Evolutionary conservation across 53 echinoderm and acorn worm species (phyloP), one percentile per base, ranked within the genome.

Genomic region (Zoroaster sp.): DNA sequence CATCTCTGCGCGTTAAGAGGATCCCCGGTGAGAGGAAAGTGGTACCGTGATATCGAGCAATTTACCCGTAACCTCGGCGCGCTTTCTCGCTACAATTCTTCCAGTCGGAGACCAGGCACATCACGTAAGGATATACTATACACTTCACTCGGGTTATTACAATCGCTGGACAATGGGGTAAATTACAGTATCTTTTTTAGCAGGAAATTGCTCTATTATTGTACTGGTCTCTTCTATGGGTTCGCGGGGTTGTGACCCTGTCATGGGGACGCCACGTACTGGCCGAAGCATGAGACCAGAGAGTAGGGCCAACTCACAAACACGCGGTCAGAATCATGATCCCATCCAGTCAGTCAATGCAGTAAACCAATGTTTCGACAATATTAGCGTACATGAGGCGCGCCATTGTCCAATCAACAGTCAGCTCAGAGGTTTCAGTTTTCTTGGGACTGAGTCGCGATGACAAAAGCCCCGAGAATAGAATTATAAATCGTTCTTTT

Each of bases 111-210:
- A 31, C 45, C 25, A 28, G 39, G 28, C 7, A 7, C 14, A 13
- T 9, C 15, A 11, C 75, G 47, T 45, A 6, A 17, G 20, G 12
- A 17, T 4, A 4, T 17, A 4, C 63, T 63, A 40, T 18, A 39
- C 40, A 74, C 40, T 8, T 17, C 41, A 11, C 44, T 21, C 5
- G 13, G 4, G 74, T 40, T 35, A 67, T 66, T 38, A 66, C 55
- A 81, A 66, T 67, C 81, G 67, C 67, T 43, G 42, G 63, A 81
- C 81, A 81, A 81, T 31, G 81, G 81, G 41, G 66, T 40, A 41
- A 81, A 43, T 81, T 81, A 81, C 81, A 81, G 81, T 81, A 81
- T 81, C 81, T 66, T 43, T 36, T 67, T 81, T 66, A 66, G 67
- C 66, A 81, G 67, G 81, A 81, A 66, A 66, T 81, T 81, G 81